Evolutionary conservation across 2,113 vertebrate genomes (phyloP).

Genomic region (Etheostoma cragini): DNA sequence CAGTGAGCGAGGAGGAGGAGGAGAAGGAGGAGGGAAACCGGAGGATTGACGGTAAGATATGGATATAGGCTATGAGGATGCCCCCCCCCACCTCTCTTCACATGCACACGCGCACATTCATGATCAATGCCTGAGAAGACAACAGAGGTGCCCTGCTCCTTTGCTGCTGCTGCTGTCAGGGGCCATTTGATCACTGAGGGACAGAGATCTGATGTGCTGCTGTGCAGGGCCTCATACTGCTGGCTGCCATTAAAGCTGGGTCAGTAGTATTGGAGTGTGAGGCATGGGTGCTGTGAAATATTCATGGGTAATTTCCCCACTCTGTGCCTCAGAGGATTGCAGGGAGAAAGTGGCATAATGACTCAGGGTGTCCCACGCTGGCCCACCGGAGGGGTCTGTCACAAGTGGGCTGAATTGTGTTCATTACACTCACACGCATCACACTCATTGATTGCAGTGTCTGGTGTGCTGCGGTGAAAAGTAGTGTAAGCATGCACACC

Average conservation of each 20-base stretch:
- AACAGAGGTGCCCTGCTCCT: constrained; percentile 32
- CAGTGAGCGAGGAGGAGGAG: constrained; percentile 75
- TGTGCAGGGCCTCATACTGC: constrained; percentile 25
- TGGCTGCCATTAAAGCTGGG: constrained; percentile 60
- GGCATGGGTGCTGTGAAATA: constrained; percentile 67
- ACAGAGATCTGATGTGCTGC: constrained; percentile 49
- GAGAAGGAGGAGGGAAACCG: constrained; percentile 70
- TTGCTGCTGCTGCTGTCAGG: constrained; percentile 56
- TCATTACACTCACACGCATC: neutral
- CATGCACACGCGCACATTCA: constrained; percentile 5
- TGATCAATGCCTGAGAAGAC: neutral
- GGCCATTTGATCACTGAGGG: constrained; percentile 59
- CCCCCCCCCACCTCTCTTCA: constrained; percentile 57
- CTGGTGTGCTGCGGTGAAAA: constrained; percentile 50
- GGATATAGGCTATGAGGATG: constrained; percentile 70
- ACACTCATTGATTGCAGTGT: constrained; percentile 38
- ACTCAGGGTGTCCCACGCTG: constrained; percentile 42
- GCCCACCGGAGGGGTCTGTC: constrained; percentile 21
- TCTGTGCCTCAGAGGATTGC: constrained; percentile 27
- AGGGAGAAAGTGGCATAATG: constrained; percentile 44
- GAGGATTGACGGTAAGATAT: constrained; percentile 82
- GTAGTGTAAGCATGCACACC: constrained; percentile 11
- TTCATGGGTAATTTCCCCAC: constrained; percentile 66
- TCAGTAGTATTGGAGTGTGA: constrained; percentile 63
- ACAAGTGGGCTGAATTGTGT: constrained; percentile 12